A percentile compares a stretch with the other conserved stretches of the same genome.
Conservation (phyloP, 2,113 vertebrate species). For the Struthidea cinerea region DNA sequence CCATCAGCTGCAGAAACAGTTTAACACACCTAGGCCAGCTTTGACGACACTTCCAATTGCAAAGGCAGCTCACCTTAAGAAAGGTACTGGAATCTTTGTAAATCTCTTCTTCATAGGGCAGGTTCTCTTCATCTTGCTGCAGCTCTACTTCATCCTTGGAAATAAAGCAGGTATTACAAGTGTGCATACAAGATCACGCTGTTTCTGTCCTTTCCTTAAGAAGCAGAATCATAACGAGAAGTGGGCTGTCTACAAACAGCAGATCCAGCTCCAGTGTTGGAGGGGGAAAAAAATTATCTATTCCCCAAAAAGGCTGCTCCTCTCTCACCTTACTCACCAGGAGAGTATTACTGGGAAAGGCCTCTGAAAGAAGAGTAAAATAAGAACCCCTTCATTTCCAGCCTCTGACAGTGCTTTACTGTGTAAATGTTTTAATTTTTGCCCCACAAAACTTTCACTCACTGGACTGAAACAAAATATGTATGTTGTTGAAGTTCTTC, state of each 20-base stretch:
- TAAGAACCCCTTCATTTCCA: neutral
- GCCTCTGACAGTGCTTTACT: neutral
- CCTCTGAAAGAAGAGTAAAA: neutral
- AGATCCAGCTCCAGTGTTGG: neutral
- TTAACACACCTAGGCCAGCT: neutral
- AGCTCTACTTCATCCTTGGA: slow-evolving; percentile 89
- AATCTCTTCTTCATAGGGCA: slow-evolving; percentile 91
- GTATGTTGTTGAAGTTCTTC: neutral
- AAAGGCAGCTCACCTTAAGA: slow-evolving; percentile 81
- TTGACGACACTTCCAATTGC: neutral
- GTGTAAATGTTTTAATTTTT: neutral
- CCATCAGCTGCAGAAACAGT: neutral
- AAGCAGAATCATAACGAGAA: neutral
- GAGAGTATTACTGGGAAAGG: neutral
- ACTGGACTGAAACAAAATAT: neutral
- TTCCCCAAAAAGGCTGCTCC: neutral
- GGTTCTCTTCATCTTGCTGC: slow-evolving; percentile 86
- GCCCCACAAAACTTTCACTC: neutral
- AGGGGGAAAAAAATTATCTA: neutral
- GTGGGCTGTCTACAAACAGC: neutral
- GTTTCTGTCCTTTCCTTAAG: neutral
- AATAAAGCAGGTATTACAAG: slow-evolving; percentile 28
- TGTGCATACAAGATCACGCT: neutral
- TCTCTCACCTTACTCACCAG: neutral
- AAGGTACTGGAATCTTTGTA: slow-evolving; percentile 99